These are phyloP conservation scores for Eulemur rubriventer DNA, from an alignment of 2,797 vertebrate genomes.

Conservation along the genomic window DNA sequence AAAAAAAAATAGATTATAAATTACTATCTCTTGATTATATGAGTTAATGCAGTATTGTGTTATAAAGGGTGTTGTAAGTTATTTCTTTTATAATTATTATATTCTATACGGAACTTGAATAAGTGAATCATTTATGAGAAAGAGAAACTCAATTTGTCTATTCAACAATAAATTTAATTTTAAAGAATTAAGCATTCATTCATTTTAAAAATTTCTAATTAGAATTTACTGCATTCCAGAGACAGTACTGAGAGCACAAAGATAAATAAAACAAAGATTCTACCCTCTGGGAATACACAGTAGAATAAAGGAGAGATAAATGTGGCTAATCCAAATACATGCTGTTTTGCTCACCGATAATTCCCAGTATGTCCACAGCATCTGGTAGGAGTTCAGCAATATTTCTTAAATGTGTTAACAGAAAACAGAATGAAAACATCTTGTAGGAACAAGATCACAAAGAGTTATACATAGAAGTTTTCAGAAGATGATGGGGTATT, in stretches of 20 bases:
- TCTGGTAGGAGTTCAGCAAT: background rate
- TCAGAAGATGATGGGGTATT: background rate
- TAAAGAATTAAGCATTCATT: conserved; percentile 30
- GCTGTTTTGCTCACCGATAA: background rate
- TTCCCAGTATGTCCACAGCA: background rate
- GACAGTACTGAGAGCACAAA: background rate
- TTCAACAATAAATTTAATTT: conserved; percentile 45
- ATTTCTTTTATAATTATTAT: conserved; percentile 44
- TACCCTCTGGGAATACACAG: background rate
- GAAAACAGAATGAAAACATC: background rate
- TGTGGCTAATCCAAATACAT: too few species aligned
- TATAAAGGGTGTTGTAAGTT: background rate
- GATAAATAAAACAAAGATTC: background rate
- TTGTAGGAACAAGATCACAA: background rate
- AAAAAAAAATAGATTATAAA: conserved; percentile 51
- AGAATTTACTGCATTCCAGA: background rate
- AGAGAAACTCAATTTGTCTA: conserved; percentile 37
- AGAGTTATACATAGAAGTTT: background rate
- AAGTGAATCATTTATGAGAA: conserved; percentile 41
- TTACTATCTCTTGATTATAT: background rate
- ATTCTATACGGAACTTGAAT: conserved; percentile 16
- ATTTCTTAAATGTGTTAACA: background rate
- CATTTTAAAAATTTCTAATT: conserved; percentile 6
- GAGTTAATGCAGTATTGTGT: background rate
- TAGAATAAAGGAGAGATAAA: background rate